Evolutionary conservation across 2,113 vertebrate genomes (phyloP).

Genomic region (Panthera leo): DNA sequence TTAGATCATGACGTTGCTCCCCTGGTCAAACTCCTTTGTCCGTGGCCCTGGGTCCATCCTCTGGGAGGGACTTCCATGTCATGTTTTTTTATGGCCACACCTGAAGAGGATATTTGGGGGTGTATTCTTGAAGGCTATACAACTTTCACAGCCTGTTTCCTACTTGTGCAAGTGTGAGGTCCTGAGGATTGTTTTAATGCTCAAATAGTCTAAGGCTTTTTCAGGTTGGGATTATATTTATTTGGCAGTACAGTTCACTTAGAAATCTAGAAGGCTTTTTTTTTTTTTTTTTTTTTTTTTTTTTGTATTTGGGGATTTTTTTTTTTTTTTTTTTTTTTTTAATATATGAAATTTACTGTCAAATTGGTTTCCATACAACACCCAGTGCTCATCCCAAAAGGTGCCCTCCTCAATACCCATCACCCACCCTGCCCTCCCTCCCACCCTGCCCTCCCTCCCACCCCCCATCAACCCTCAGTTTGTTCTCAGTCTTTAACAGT

Average conservation of each 20-base stretch:
- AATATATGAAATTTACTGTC: too few relatives aligned
- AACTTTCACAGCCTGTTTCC: not conserved
- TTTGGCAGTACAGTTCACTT: not conserved
- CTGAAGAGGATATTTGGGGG: not conserved
- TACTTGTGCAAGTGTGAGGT: not conserved
- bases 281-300: too few relatives aligned
- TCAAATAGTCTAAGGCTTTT: not conserved
- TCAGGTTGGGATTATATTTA: not conserved
- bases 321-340: too few relatives aligned
- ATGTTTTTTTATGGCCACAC: not conserved
- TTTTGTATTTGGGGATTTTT: too few relatives aligned
- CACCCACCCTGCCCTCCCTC: too few relatives aligned
- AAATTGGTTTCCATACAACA: too few relatives aligned
- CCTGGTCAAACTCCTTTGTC: not conserved
- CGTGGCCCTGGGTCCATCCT: not conserved
- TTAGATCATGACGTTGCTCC: not conserved
- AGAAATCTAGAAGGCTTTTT: not conserved
- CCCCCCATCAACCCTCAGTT: too few relatives aligned
- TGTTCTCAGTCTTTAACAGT: too few relatives aligned
- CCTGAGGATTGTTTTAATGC: not conserved
- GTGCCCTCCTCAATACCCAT: too few relatives aligned
- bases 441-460: too few relatives aligned
- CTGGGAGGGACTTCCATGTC: not conserved
- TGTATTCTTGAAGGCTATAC: not conserved
- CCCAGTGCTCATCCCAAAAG: too few relatives aligned